Percentiles rank a stretch among this genome's conserved stretches.
These are phyloP conservation scores for Pangasius djambal DNA, from an alignment of 2,797 vertebrate genomes.

Conservation along the genomic window DNA sequence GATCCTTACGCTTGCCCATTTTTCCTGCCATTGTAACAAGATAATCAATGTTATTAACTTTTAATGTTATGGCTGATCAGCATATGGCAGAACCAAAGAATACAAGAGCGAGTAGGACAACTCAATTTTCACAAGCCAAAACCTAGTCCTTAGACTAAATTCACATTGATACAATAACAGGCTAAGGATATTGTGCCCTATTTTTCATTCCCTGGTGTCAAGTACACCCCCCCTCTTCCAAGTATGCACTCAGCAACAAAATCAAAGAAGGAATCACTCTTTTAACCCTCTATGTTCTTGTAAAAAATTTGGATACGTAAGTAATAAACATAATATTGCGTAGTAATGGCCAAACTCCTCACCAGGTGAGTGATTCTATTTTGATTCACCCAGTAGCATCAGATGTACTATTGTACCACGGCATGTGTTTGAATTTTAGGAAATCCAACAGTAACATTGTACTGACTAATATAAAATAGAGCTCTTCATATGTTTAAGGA, in stretches of 20 bases:
- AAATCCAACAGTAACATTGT: background rate
- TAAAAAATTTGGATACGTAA: background rate
- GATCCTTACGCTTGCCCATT: too few relatives aligned
- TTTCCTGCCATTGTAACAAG: too few relatives aligned
- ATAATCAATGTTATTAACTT: too few relatives aligned
- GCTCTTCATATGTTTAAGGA: background rate
- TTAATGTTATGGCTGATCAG: too few relatives aligned
- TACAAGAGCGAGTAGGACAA: background rate
- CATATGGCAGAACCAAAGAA: background rate
- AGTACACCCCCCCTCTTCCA: background rate
- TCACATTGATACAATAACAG: background rate
- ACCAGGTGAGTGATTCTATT: background rate
- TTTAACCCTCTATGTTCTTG: background rate
- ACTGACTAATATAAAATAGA: background rate
- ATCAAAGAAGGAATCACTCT: background rate
- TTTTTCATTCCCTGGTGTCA: background rate
- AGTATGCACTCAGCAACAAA: background rate
- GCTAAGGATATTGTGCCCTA: background rate
- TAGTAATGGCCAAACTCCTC: background rate
- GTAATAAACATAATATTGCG: background rate
- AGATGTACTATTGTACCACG: background rate
- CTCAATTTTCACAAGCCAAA: slow-evolving; percentile 9
- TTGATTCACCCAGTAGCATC: background rate
- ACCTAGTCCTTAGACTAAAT: background rate
- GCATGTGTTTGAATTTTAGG: background rate